These are phyloP conservation scores for Calliopsis andreniformis DNA, from an alignment of 1,140 invertebrate genomes.

Conservation along the genomic window DNA sequence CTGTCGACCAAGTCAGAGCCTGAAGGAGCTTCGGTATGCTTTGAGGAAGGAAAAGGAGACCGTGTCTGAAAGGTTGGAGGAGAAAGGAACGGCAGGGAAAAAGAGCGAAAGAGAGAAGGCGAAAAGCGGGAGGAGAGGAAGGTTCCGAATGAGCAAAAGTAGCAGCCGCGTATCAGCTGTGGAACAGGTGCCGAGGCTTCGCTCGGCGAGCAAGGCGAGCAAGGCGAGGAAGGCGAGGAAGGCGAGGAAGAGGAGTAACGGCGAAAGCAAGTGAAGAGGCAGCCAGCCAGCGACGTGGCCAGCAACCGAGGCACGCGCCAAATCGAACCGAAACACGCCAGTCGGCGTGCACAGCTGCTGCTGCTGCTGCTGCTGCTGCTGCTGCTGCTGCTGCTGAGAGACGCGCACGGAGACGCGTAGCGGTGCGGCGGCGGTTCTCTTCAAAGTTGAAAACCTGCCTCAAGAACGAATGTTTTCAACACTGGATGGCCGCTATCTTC, in stretches of 20 bases:
- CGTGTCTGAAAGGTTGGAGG: too few relatives aligned
- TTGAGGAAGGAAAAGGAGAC: not conserved
- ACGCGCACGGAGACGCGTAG: constrained; percentile 26
- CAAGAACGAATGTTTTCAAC: constrained; percentile 65
- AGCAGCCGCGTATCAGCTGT: constrained; percentile 76
- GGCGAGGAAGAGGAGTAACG: constrained; percentile 36
- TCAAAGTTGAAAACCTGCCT: constrained; percentile 73
- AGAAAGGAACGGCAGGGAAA: too few relatives aligned
- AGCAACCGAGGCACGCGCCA: constrained; percentile 75
- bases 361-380: too few relatives aligned
- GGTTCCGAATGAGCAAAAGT: constrained; percentile 50
- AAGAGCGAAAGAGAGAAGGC: not conserved
- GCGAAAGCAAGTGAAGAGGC: constrained; percentile 60
- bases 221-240: constrained; percentile 57
- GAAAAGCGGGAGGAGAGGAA: constrained; percentile 1
- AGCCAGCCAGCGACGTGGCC: constrained; percentile 60
- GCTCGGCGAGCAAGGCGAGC: constrained; percentile 31
- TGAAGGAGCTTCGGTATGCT: too few relatives aligned
- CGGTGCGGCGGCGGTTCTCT: constrained; percentile 51
- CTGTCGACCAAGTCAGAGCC: too few relatives aligned
- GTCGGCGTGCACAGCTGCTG: constrained; percentile 70
- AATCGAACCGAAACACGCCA: constrained; percentile 73
- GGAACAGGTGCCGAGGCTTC: constrained; percentile 77
- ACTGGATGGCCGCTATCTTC: constrained; percentile 69
- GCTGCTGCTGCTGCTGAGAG: too few relatives aligned